Evolutionary conservation across 2,888 invertebrate species (phyloP).

Genomic region (Euplexia lucipara): DNA sequence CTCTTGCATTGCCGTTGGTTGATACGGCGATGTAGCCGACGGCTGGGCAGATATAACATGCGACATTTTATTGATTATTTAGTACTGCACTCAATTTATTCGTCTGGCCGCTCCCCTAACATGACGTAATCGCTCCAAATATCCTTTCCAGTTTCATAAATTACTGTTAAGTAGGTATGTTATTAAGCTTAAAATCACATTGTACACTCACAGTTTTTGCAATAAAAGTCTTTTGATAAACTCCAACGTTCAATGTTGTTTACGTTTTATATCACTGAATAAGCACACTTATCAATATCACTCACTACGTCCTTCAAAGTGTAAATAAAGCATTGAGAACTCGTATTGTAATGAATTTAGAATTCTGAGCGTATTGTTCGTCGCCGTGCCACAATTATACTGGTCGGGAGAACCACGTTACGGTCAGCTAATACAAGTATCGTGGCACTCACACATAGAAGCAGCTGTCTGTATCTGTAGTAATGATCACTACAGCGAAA

Average conservation of each 20-base stretch:
- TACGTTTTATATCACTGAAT: conserved; percentile 24
- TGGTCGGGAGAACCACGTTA: conserved; percentile 37
- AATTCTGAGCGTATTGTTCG: conserved; percentile 15
- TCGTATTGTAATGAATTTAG: conserved; percentile 3
- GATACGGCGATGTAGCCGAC: conserved; percentile 63
- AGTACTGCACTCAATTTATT: conserved; percentile 15
- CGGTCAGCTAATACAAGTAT: conserved; percentile 36
- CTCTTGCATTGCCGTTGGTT: conserved; percentile 59
- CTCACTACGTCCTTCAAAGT: conserved; percentile 21
- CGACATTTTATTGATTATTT: conserved; percentile 51
- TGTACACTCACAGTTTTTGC: conserved; percentile 8
- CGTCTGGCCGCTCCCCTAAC: conserved; percentile 39
- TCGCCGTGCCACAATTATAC: conserved; percentile 15
- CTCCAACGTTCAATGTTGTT: conserved; percentile 14
- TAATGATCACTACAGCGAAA: conserved; percentile 40
- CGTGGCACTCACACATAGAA: conserved; percentile 43
- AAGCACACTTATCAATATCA: conserved; percentile 19
- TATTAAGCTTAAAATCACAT: not conserved
- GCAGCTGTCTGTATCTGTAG: conserved; percentile 3
- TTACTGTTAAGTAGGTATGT: conserved; percentile 6
- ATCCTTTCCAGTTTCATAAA: conserved; percentile 6
- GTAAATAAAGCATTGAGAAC: conserved; percentile 12
- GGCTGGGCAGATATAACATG: conserved; percentile 64
- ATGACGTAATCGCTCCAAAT: conserved; percentile 52
- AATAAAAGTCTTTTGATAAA: conserved; percentile 18